Percentiles rank a stretch among this genome's conserved stretches.
phyloP scores from a whole-genome alignment of 2,888 invertebrate genomes.

The Strigamia crassipes region DNA sequence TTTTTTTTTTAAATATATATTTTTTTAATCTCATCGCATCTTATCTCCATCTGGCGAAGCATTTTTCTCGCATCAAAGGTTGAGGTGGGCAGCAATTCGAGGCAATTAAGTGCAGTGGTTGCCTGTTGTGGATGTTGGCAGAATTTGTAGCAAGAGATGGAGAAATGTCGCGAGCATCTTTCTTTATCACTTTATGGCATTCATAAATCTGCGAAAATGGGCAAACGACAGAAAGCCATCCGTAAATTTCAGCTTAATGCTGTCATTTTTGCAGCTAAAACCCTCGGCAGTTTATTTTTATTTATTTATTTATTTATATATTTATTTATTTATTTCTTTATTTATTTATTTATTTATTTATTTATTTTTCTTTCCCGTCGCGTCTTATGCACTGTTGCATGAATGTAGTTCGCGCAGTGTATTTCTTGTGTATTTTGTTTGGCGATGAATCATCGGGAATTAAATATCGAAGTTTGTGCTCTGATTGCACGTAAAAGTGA shows the following conservation, averaged over 20 bases:
- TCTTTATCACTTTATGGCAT: slow-evolving; percentile 20
- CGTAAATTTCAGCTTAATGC: slow-evolving; percentile 35
- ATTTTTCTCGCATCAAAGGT: background rate
- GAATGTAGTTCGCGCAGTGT: background rate
- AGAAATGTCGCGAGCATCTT: slow-evolving; percentile 22
- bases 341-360: background rate
- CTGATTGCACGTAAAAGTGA: background rate
- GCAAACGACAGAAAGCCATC: slow-evolving; percentile 4
- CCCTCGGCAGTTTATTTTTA: background rate
- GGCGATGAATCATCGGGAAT: background rate
- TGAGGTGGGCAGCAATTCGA: background rate
- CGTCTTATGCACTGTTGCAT: slow-evolving; percentile 9
- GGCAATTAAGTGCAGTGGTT: background rate
- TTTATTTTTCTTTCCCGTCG: too few relatives aligned
- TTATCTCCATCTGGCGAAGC: background rate
- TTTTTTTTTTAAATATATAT: background rate
- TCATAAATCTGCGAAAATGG: background rate
- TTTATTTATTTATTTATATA: background rate
- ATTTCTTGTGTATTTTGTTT: too few relatives aligned
- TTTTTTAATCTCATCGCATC: background rate
- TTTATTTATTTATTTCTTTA: background rate
- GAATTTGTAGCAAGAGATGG: background rate
- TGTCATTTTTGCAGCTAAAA: slow-evolving; percentile 24
- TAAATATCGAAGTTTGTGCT: background rate
- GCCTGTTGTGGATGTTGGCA: background rate